These are phyloP conservation scores for Yponomeuta plumbellus DNA, from an alignment of 2,888 invertebrate genomes.

Conservation along the genomic window DNA sequence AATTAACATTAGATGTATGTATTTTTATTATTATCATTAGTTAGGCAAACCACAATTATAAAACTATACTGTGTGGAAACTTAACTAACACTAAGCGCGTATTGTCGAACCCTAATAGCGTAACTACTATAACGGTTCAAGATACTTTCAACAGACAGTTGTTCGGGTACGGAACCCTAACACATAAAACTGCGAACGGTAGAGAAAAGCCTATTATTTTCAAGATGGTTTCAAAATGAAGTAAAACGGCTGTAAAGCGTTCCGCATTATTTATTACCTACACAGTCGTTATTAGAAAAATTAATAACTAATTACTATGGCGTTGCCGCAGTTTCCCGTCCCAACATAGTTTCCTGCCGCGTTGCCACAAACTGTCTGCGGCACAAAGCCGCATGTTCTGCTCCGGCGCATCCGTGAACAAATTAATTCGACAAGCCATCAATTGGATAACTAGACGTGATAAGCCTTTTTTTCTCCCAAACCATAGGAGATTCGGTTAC, in stretches of 20 bases:
- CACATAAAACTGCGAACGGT: conserved; percentile 28
- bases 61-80: too few relatives aligned
- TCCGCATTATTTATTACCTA: background rate
- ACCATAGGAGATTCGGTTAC: conserved; percentile 1
- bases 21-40: too few relatives aligned
- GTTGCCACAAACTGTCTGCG: conserved; percentile 7
- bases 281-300: conserved; percentile 37
- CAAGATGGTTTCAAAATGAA: background rate
- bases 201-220: background rate
- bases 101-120: too few relatives aligned
- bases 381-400: conserved; percentile 29
- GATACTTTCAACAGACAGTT: too few relatives aligned
- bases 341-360: conserved; percentile 33
- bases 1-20: too few relatives aligned
- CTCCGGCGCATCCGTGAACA: conserved; percentile 29
- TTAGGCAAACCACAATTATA: too few relatives aligned
- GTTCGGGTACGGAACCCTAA: too few relatives aligned
- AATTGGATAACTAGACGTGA: conserved; percentile 35
- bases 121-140: too few relatives aligned
- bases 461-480: conserved; percentile 20
- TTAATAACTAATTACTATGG: conserved; percentile 64
- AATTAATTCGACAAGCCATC: conserved; percentile 36
- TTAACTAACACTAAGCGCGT: too few relatives aligned
- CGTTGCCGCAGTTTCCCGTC: conserved; percentile 49
- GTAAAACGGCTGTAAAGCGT: background rate